These are phyloP conservation scores for Micronisus gabar DNA, from an alignment of 2,113 vertebrate genomes.

Conservation along the genomic window DNA sequence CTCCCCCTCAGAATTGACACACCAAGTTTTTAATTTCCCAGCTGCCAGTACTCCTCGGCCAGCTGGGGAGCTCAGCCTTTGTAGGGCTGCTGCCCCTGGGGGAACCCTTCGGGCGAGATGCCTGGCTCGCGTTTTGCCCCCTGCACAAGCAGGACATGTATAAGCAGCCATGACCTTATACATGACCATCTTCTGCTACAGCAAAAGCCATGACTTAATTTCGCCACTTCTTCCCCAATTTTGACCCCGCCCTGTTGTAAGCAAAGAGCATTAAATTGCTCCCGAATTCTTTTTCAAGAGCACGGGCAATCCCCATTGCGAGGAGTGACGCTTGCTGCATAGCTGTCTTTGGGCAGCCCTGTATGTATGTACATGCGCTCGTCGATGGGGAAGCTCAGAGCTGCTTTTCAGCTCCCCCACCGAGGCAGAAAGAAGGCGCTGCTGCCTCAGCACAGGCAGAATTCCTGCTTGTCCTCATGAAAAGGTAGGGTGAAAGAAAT, in stretches of 20 bases:
- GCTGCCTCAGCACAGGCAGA: constrained; percentile 29
- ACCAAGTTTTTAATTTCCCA: background rate
- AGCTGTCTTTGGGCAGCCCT: background rate
- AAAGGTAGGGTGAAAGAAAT: constrained; percentile 33
- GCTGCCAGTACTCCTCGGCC: accelerated
- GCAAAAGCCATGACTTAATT: background rate
- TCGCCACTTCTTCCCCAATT: background rate
- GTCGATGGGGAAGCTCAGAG: background rate
- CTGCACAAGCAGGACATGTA: background rate
- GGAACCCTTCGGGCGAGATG: background rate
- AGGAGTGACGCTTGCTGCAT: background rate
- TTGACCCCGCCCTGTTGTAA: background rate
- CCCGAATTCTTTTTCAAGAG: background rate
- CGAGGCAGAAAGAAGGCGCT: background rate
- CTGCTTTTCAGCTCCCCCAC: constrained; percentile 10
- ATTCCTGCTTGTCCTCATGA: background rate
- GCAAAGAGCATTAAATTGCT: background rate
- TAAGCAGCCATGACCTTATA: background rate
- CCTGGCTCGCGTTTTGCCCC: background rate
- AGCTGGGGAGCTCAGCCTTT: background rate
- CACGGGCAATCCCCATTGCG: accelerated
- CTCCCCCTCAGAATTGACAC: accelerated
- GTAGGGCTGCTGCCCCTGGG: background rate
- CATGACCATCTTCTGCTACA: background rate
- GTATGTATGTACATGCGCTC: accelerated